A percentile compares a stretch with the other conserved stretches of the same genome.
Evolutionary conservation across 2,797 vertebrate species (phyloP).

Genomic region (Sphenopsis melanotis): DNA sequence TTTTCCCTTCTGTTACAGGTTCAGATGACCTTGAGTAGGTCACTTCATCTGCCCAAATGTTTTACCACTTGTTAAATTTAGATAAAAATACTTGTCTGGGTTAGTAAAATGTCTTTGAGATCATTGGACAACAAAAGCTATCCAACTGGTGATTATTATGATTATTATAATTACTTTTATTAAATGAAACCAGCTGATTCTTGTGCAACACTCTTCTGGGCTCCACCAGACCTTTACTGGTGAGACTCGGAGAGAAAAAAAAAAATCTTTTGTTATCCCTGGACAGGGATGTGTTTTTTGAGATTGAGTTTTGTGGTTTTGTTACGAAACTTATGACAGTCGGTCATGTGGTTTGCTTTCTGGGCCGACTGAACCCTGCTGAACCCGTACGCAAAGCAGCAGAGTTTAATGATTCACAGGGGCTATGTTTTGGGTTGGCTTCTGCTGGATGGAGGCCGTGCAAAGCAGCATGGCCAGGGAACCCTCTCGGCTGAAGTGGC

Average conservation of each 20-base stretch:
- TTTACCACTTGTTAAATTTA: background rate
- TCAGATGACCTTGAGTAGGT: background rate
- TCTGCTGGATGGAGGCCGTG: background rate
- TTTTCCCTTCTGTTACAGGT: background rate
- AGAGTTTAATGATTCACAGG: slow-evolving; percentile 7
- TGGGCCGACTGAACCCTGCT: slow-evolving; percentile 20
- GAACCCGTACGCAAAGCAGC: background rate
- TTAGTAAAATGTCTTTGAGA: slow-evolving; percentile 23
- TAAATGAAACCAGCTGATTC: slow-evolving; percentile 36
- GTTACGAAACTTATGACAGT: slow-evolving; percentile 46
- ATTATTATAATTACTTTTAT: slow-evolving; percentile 37
- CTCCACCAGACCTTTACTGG: background rate
- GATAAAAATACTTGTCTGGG: background rate
- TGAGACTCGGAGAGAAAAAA: background rate
- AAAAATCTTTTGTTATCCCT: slow-evolving; percentile 28
- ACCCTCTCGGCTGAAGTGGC: background rate
- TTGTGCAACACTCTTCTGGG: slow-evolving; percentile 20
- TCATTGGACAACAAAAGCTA: background rate
- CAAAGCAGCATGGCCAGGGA: background rate
- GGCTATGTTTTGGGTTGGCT: background rate
- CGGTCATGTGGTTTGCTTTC: slow-evolving; percentile 29
- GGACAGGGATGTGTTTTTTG: slow-evolving; percentile 43
- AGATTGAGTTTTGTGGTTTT: slow-evolving; percentile 51
- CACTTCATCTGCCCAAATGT: background rate
- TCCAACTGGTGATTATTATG: background rate